Conservation (phyloP, 2,797 vertebrate genomes). For the Schizopygopsis pylzovi region DNA sequence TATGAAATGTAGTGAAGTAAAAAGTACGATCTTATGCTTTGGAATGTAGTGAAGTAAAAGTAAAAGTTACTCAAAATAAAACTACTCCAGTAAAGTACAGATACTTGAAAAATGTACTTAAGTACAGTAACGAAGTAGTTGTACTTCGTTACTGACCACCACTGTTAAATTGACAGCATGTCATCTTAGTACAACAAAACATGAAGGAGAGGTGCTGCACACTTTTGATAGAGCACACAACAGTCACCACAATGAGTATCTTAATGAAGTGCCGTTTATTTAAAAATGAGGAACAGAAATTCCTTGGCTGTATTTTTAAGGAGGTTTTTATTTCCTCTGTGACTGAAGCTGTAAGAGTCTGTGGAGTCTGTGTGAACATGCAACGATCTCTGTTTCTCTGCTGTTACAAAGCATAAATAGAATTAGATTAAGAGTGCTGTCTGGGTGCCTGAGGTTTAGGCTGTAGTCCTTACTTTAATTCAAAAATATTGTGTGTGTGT, state of each 20-base stretch:
- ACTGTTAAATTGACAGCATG: not conserved
- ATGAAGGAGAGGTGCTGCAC: not conserved
- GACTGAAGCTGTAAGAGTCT: not conserved
- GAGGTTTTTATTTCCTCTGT: not conserved
- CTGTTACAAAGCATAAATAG: not conserved
- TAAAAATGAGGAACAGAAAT: slow-evolving; percentile 26
- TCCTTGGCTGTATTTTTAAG: not conserved
- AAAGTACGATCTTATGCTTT: no score
- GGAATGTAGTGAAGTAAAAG: no score
- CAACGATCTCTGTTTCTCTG: not conserved
- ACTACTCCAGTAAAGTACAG: no score
- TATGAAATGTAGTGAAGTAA: no score
- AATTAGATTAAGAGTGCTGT: not conserved
- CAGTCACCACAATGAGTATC: not conserved
- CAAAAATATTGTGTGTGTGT: not conserved
- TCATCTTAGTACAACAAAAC: not conserved
- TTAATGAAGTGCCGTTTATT: not conserved
- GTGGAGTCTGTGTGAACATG: not conserved
- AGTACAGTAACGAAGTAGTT: no score
- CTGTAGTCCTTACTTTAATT: not conserved
- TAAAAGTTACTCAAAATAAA: no score
- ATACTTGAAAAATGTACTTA: no score
- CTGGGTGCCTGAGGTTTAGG: not conserved
- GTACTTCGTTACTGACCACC: no score
- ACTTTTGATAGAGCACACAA: not conserved